These are phyloP conservation scores for Percina caprodes DNA, from an alignment of 2,113 vertebrate genomes.

Conservation along the genomic window DNA sequence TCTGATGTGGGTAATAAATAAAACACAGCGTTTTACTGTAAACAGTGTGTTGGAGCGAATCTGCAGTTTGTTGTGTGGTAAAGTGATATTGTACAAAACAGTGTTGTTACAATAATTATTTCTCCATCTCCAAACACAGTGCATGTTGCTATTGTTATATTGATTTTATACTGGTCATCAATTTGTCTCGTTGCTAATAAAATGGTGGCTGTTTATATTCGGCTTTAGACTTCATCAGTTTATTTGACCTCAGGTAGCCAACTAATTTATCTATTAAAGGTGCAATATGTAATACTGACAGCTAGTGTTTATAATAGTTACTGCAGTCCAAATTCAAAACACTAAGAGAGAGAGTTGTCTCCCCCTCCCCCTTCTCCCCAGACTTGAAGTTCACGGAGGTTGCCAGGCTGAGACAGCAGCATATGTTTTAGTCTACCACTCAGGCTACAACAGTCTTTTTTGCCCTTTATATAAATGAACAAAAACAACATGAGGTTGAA, in stretches of 20 bases:
- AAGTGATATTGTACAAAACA: neutral
- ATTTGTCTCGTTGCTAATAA: neutral
- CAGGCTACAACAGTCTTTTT: neutral
- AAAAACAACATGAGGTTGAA: conserved; percentile 3
- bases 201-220: neutral
- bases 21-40: too few species aligned
- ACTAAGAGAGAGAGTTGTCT: too few species aligned
- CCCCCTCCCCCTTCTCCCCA: too few species aligned
- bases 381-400: too few species aligned
- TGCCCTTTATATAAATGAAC: conserved; percentile 11
- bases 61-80: neutral
- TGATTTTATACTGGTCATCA: neutral
- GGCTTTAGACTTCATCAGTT: neutral
- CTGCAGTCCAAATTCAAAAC: too few species aligned
- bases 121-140: neutral
- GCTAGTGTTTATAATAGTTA: too few species aligned
- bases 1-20: neutral
- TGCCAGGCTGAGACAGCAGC: too few species aligned
- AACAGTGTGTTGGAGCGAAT: neutral
- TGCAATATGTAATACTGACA: too few species aligned
- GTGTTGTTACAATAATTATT: neutral
- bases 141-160: neutral
- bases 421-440: neutral
- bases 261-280: neutral
- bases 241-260: conserved; percentile 8